Conservation (phyloP, 2,888 invertebrate genomes). For the Tubulanus polymorphus region DNA sequence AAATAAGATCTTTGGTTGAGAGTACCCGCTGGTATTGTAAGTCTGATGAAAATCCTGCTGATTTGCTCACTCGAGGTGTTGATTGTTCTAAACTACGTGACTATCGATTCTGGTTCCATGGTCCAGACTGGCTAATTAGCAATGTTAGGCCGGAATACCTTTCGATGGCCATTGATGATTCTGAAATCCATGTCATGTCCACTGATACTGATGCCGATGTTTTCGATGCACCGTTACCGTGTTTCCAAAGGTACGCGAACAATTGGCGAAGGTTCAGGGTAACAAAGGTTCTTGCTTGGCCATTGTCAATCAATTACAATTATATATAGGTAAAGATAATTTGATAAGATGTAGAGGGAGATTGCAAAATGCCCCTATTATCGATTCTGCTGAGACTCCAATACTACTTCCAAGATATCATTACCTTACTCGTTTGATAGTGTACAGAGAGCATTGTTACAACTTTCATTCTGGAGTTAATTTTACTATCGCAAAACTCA, state of each 20-base stretch:
- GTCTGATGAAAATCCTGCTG: not conserved
- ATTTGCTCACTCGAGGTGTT: constrained; percentile 1
- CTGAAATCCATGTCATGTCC: not conserved
- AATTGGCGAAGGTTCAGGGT: not conserved
- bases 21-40: too few relatives aligned
- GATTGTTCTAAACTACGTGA: not conserved
- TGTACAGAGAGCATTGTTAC: not conserved
- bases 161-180: not conserved
- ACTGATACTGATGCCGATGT: not conserved
- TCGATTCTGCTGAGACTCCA: not conserved
- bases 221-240: too few relatives aligned
- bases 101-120: not conserved
- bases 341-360: not conserved
- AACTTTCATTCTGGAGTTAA: not conserved
- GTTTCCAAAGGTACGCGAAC: too few relatives aligned
- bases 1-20: not conserved
- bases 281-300: not conserved
- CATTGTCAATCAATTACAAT: not conserved
- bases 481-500: not conserved
- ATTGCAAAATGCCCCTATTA: not conserved
- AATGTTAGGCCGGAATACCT: not conserved
- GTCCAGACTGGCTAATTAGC: not conserved
- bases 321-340: not conserved
- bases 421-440: not conserved
- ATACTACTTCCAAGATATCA: not conserved